Evolutionary conservation across 2,888 invertebrate species (phyloP).

Genomic region (Dorcus hopei): DNA sequence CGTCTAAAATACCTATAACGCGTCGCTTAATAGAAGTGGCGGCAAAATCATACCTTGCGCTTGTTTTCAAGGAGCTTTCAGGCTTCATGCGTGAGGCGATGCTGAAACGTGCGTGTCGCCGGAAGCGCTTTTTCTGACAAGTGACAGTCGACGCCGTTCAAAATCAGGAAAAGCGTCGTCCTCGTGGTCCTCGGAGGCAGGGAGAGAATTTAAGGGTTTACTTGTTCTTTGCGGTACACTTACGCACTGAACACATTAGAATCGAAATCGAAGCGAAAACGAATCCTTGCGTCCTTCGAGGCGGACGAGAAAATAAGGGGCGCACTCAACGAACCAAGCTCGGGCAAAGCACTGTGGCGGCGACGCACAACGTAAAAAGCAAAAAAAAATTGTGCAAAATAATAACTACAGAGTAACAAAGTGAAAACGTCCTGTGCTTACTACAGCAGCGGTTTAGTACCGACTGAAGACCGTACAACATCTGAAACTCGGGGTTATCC

Average conservation of each 20-base stretch:
- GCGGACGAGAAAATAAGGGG: background rate
- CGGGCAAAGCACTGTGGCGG: background rate
- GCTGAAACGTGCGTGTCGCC: background rate
- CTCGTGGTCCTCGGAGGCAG: no score
- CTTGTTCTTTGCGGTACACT: no score
- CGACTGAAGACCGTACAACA: slow-evolving; percentile 24
- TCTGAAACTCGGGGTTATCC: slow-evolving; percentile 18
- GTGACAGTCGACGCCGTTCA: no score
- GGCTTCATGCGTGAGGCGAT: background rate
- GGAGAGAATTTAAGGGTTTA: no score
- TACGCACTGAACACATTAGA: background rate
- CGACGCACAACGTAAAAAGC: background rate
- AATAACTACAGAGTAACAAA: background rate
- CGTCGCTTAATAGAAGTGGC: no score
- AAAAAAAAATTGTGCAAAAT: background rate
- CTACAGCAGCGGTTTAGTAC: slow-evolving; percentile 19
- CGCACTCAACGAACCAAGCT: background rate
- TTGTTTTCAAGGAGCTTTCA: background rate
- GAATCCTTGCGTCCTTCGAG: background rate
- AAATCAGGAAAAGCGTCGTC: no score
- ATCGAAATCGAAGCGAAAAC: background rate
- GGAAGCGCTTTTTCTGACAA: background rate
- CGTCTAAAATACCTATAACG: background rate
- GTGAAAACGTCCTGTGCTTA: slow-evolving; percentile 2
- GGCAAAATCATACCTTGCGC: background rate